Conservation (phyloP, 2,888 invertebrate genomes). For the Ryuthela nishihirai region DNA sequence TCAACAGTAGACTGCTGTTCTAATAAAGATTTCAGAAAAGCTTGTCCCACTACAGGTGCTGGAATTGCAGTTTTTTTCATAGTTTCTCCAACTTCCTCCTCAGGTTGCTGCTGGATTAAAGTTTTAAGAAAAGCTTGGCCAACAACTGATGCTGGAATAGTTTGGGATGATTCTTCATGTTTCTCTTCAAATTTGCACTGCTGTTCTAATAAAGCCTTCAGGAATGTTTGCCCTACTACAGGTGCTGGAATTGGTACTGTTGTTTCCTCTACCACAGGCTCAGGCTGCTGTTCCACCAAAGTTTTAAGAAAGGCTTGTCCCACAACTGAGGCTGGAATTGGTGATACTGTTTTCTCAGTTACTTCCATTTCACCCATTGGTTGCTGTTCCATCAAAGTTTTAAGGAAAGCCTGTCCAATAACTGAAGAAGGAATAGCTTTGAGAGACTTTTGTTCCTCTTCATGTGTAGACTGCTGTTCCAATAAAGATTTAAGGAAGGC, state of each 20-base stretch:
- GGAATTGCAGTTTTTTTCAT: constrained; percentile 8
- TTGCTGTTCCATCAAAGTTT: constrained; percentile 22
- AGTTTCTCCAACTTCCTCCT: background rate
- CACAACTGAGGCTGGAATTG: constrained; percentile 3
- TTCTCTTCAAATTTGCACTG: background rate
- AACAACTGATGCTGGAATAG: constrained; percentile 16
- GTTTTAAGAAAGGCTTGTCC: constrained; percentile 2
- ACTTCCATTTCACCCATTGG: too few species aligned
- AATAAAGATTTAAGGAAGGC: constrained; percentile 6
- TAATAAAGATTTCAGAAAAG: constrained; percentile 27
- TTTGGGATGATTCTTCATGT: background rate
- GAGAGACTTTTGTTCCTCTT: too few species aligned
- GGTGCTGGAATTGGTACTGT: constrained; percentile 12
- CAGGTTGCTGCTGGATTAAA: background rate
- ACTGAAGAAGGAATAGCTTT: constrained; percentile 26
- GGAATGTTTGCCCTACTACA: constrained; percentile 27
- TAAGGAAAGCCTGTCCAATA: constrained; percentile 24
- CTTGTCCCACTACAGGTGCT: constrained; percentile 26
- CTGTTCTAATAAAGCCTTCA: constrained; percentile 17
- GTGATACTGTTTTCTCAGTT: too few species aligned
- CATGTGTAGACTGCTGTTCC: background rate
- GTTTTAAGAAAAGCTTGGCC: constrained; percentile 20
- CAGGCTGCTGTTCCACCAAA: background rate
- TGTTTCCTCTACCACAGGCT: background rate
- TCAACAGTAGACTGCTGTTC: background rate